Evolutionary conservation across 2,888 invertebrate genomes (phyloP).

Genomic region (Lysandra bellargus): DNA sequence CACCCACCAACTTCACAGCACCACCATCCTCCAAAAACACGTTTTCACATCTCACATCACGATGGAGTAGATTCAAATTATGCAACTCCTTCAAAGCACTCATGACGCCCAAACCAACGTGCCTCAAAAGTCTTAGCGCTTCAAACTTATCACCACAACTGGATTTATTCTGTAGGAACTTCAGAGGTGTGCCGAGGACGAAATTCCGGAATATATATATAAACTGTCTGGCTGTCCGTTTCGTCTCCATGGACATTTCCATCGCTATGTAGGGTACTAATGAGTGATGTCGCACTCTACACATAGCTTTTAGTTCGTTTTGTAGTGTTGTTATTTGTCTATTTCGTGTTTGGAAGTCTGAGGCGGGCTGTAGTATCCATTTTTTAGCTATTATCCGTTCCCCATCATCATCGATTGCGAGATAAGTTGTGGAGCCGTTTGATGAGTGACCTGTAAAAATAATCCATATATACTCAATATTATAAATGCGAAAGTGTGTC

Average conservation of each 20-base stretch:
- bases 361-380: constrained; percentile 82
- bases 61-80: constrained; percentile 82
- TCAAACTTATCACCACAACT: constrained; percentile 59
- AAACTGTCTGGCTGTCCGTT: constrained; percentile 55
- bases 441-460: constrained; percentile 83
- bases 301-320: constrained; percentile 87
- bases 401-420: constrained; percentile 88
- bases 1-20: constrained; percentile 82
- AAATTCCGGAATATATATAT: constrained; percentile 88
- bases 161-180: constrained; percentile 51
- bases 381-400: constrained; percentile 87
- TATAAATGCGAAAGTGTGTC: no score
- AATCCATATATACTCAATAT: no score
- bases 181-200: constrained; percentile 74
- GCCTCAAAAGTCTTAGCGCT: constrained; percentile 74
- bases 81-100: constrained; percentile 82
- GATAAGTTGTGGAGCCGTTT: constrained; percentile 86
- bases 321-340: constrained; percentile 85
- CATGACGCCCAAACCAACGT: constrained; percentile 86
- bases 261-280: constrained; percentile 89
- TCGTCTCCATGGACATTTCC: constrained; percentile 82
- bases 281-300: constrained; percentile 85
- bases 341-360: constrained; percentile 67
- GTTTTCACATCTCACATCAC: constrained; percentile 87
- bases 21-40: constrained; percentile 86